phyloP scores from a whole-genome alignment of 2,888 invertebrate species.

The Trissonchulus latispiculum region DNA sequence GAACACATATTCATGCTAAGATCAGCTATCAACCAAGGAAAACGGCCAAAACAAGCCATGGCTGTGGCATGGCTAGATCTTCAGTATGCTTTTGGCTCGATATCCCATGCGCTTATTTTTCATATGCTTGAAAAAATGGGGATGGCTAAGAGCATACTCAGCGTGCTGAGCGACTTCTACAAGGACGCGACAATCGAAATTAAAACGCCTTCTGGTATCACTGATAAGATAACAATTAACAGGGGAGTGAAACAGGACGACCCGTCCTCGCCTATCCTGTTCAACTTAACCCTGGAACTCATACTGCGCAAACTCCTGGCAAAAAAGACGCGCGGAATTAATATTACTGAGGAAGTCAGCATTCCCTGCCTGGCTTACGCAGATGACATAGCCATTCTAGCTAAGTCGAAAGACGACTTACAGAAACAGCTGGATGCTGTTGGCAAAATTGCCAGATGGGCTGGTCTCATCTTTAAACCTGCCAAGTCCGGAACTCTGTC shows the following conservation, averaged over 20 bases:
- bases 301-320: conserved; percentile 21
- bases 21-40: neutral
- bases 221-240: conserved; percentile 24
- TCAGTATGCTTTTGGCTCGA: neutral
- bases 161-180: conserved; percentile 20
- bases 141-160: neutral
- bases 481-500: neutral
- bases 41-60: neutral
- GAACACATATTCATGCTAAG: neutral
- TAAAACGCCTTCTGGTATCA: conserved; percentile 19
- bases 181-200: conserved; percentile 7
- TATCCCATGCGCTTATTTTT: neutral
- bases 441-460: neutral
- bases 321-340: neutral
- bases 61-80: neutral
- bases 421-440: neutral
- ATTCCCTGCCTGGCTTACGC: neutral
- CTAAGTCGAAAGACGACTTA: neutral
- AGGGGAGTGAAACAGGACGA: conserved; percentile 41
- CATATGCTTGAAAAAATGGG: neutral
- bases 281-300: conserved; percentile 40
- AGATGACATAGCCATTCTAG: neutral
- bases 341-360: neutral
- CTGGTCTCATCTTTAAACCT: neutral
- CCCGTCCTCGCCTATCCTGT: conserved; percentile 39